Evolutionary conservation across 2,888 invertebrate species (phyloP).

Genomic region (Brachycybe producta): DNA sequence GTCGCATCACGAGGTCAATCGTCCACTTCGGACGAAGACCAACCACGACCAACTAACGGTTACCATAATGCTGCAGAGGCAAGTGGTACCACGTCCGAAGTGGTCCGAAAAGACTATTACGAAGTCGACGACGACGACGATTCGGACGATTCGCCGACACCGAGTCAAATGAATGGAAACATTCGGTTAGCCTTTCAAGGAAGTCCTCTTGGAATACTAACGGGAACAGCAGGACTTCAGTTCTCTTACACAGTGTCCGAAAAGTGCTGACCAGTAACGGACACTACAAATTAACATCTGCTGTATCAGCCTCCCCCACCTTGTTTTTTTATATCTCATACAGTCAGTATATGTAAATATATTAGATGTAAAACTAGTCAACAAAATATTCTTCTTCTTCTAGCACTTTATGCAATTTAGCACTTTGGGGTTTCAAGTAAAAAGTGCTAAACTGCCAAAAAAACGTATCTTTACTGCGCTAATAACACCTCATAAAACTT

Average conservation of each 20-base stretch:
- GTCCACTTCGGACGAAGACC: conserved; percentile 13
- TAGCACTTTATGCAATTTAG: too few relatives aligned
- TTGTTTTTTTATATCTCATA: too few relatives aligned
- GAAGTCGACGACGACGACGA: background rate
- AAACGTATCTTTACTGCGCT: too few relatives aligned
- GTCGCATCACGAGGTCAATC: conserved; percentile 9
- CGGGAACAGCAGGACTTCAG: conserved; percentile 8
- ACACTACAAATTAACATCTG: too few relatives aligned
- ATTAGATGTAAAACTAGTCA: too few relatives aligned
- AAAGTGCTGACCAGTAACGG: conserved; percentile 14
- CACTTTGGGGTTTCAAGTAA: too few relatives aligned
- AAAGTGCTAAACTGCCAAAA: too few relatives aligned
- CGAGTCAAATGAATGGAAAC: conserved; percentile 10
- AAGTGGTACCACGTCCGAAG: background rate
- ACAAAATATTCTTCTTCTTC: too few relatives aligned
- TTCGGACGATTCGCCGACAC: conserved; percentile 1
- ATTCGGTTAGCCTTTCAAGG: conserved; percentile 6
- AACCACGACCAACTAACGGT: background rate
- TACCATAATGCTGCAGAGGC: background rate
- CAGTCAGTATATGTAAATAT: too few relatives aligned
- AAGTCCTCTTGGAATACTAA: conserved; percentile 14
- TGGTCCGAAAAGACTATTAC: too few relatives aligned
- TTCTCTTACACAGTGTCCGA: conserved; percentile 15
- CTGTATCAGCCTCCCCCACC: too few relatives aligned
- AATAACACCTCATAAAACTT: too few relatives aligned